Evolutionary conservation across 1,140 invertebrate genomes (phyloP).

Genomic region (Trichonephila inaurata): DNA sequence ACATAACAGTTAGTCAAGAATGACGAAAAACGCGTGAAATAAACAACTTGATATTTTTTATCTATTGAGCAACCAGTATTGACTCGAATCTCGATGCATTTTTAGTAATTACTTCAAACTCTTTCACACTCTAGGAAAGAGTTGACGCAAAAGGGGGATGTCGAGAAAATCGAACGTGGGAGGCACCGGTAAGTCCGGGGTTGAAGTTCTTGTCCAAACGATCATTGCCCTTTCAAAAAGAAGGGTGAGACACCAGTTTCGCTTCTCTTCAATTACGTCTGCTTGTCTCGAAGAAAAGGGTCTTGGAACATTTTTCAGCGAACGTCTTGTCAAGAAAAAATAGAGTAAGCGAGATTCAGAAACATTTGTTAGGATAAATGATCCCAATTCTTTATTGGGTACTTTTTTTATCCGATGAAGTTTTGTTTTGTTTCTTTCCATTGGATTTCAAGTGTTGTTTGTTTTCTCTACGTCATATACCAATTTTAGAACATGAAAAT

Average conservation of each 20-base stretch:
- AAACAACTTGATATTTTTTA: too few species aligned
- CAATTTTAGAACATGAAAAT: too few species aligned
- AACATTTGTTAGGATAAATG: conserved; percentile 15
- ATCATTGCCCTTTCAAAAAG: not conserved
- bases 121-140: not conserved
- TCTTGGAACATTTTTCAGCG: not conserved
- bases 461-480: too few species aligned
- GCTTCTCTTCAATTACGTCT: conserved; percentile 7
- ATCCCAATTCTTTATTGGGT: not conserved
- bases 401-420: too few species aligned
- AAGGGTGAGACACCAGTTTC: not conserved
- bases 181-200: conserved; percentile 4
- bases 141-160: not conserved
- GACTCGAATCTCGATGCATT: too few species aligned
- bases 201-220: not conserved
- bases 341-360: not conserved
- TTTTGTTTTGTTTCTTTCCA: too few species aligned
- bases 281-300: conserved; percentile 1
- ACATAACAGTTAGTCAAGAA: too few species aligned
- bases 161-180: conserved; percentile 14
- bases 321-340: not conserved
- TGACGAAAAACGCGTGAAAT: too few species aligned
- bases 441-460: too few species aligned
- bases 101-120: not conserved
- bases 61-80: too few species aligned